Conservation (phyloP, 2,888 invertebrate species). For the Disparrhopalites patrizii region DNA sequence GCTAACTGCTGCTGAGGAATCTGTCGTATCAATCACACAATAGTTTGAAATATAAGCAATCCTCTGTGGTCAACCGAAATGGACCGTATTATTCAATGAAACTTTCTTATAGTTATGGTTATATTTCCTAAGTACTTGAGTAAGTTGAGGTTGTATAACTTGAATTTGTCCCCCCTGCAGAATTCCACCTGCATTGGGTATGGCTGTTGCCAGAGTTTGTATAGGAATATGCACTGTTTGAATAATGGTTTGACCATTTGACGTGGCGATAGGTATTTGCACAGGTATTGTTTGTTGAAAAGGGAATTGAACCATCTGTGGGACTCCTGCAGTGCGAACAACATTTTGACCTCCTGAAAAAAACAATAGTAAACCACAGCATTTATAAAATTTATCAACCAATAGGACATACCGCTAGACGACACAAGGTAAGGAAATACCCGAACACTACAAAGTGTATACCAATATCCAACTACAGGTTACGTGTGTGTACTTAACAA, state of each 20-base stretch:
- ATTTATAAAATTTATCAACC: neutral
- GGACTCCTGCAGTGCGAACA: slow-evolving; percentile 61
- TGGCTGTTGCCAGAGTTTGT: slow-evolving; percentile 65
- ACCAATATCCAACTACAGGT: too few species aligned
- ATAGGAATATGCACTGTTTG: slow-evolving; percentile 93
- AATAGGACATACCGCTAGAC: neutral
- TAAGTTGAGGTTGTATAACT: slow-evolving; percentile 72
- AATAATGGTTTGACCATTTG: slow-evolving; percentile 88
- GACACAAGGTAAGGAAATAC: too few species aligned
- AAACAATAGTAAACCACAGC: too few species aligned
- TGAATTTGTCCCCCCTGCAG: slow-evolving; percentile 60
- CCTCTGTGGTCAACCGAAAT: too few species aligned
- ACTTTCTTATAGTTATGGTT: too few species aligned
- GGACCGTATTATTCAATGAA: too few species aligned
- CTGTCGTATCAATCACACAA: slow-evolving; percentile 14
- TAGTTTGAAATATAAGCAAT: neutral
- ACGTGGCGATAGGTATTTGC: slow-evolving; percentile 80
- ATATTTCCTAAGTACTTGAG: slow-evolving; percentile 63
- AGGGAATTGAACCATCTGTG: slow-evolving; percentile 63
- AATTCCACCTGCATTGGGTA: slow-evolving; percentile 56
- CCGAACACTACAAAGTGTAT: too few species aligned
- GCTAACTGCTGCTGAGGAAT: slow-evolving; percentile 62
- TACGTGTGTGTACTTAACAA: too few species aligned
- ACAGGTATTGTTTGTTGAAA: slow-evolving; percentile 79
- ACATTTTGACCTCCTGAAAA: slow-evolving; percentile 63